A percentile compares a stretch with the other conserved stretches of the same genome.
These are phyloP conservation scores for Oreochromis mossambicus DNA, from an alignment of 2,797 vertebrate genomes.

Conservation along the genomic window DNA sequence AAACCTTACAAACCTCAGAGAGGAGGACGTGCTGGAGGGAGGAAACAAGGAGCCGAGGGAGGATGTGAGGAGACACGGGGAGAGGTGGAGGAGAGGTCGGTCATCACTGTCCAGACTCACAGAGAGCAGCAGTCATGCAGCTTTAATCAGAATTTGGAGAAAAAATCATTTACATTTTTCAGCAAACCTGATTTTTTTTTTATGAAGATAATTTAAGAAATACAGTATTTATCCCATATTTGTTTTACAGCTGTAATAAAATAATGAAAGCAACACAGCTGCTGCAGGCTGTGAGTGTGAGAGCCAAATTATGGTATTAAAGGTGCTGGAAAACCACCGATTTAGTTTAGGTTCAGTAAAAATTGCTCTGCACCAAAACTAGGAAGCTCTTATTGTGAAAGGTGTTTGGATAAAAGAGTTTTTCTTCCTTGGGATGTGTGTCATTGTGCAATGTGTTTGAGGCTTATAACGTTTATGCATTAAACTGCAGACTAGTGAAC, in stretches of 20 bases:
- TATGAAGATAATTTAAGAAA: background rate
- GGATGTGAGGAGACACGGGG: fast-evolving
- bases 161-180: background rate
- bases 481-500: background rate
- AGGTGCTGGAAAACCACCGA: background rate
- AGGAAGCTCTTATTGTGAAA: background rate
- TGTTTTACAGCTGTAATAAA: background rate
- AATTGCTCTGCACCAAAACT: background rate
- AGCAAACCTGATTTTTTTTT: background rate
- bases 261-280: background rate
- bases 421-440: background rate
- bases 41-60: background rate
- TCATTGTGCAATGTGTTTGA: background rate
- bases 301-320: background rate
- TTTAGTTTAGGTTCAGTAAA: background rate
- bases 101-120: background rate
- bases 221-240: background rate
- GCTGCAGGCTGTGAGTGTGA: background rate
- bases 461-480: background rate
- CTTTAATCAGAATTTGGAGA: background rate
- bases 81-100: background rate
- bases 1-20: background rate
- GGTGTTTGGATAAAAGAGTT: background rate
- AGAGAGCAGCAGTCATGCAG: background rate
- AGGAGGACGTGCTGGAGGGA: background rate